Base-by-base conservation (phyloP, 2,113 vertebrate genomes). In the Candoia aspera region DNA sequence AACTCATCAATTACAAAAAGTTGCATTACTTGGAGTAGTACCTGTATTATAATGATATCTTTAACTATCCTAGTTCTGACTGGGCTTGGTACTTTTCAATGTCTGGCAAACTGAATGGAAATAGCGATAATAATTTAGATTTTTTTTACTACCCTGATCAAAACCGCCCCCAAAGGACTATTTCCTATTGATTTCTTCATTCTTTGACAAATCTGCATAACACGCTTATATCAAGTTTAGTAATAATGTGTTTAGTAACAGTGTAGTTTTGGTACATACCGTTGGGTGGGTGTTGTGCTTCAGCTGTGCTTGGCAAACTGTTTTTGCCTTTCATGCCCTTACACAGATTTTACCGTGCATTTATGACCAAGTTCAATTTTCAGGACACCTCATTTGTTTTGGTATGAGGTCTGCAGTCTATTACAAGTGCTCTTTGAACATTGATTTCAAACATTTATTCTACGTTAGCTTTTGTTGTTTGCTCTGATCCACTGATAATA, bases 341-440 rank as follows among this genome's bases (percentile, higher is more conserved):
- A 33, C 49, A 42, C 49, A 73, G 49, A 87, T 79, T 79, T 87
- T 21, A 23, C 86, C n/a, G 17, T 23, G 37, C 10, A 6, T 73
- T 21, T 57, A 87, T 73, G 53, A 57, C 54, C 21, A n/a, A 46
- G 24, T 46, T 23, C 62, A 79, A 46, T 87, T 59, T 91, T 79
- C 23, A 79, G 85, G 46, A 46, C 37, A 46, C 23, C 62, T 29
- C 55, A 59, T 57, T 88, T 88, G 86, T 58, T 62, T 87, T 86
- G 13, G 24, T 54, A 42, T 17, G 87, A 79, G 49, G 64, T 60
- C 62, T 95, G 89, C 92, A 94, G 24, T 23, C 92, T 91, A 90
- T 97, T 98, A 97, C 97, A 96, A 93, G 29, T 88, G 91, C 95
- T 89, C 90, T 96, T 60, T 95, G 26, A 87, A 42, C 42, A 42